phyloP scores from a whole-genome alignment of 2,113 vertebrate genomes.

The Nothocercus nigrocapillus region DNA sequence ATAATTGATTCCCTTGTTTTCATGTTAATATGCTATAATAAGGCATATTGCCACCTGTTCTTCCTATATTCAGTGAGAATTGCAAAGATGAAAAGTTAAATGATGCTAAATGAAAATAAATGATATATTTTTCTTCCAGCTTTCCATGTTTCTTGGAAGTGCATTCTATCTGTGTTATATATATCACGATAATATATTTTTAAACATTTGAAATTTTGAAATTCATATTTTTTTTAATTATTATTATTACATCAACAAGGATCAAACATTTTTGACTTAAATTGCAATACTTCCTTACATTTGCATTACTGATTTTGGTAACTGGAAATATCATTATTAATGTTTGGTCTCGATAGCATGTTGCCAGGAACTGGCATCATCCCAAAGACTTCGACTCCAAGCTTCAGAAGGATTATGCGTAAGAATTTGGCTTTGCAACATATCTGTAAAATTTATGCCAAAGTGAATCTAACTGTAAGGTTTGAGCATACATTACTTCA shows the following conservation, averaged over 20 bases:
- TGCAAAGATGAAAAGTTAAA: not conserved
- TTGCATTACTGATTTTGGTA: not conserved
- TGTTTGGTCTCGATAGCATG: not conserved
- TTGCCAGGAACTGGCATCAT: not conserved
- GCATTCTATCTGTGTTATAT: not conserved
- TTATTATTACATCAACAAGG: not conserved
- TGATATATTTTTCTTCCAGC: not conserved
- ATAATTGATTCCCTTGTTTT: not conserved
- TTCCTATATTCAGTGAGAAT: not conserved
- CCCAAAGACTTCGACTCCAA: not conserved
- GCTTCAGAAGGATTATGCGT: slow-evolving; percentile 15
- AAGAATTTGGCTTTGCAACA: slow-evolving; percentile 14
- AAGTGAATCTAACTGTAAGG: not conserved
- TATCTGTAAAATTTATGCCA: not conserved
- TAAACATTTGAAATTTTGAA: not conserved
- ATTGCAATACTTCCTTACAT: not conserved
- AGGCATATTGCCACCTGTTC: not conserved
- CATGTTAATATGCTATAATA: not conserved
- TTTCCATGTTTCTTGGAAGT: not conserved
- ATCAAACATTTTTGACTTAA: not conserved
- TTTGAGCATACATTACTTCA: not conserved
- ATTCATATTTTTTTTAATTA: not conserved
- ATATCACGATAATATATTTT: not conserved
- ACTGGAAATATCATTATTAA: not conserved
- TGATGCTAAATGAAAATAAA: not conserved